phyloP scores from a whole-genome alignment of 2,888 invertebrate species.

The Drosophila mettleri region DNA sequence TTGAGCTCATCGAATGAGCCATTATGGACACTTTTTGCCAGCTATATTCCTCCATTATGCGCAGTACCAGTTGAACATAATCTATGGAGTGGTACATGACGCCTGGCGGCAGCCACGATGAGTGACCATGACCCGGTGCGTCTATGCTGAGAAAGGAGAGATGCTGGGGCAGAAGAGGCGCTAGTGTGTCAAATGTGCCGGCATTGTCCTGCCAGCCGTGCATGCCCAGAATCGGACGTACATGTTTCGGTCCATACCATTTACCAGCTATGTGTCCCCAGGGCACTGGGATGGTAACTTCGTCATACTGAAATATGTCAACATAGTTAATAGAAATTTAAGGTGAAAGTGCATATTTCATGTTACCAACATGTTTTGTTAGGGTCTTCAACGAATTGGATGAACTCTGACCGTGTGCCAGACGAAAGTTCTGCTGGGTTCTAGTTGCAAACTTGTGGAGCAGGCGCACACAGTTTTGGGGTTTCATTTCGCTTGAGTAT shows the following conservation, averaged over 20 bases:
- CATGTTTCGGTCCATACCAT: constrained; percentile 89
- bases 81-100: constrained; percentile 85
- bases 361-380: constrained; percentile 59
- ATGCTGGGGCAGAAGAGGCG: constrained; percentile 87
- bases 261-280: constrained; percentile 90
- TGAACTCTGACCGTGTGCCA: constrained; percentile 28
- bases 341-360: not conserved
- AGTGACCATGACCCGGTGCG: constrained; percentile 90
- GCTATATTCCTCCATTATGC: constrained; percentile 88
- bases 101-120: constrained; percentile 89
- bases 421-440: constrained; percentile 16
- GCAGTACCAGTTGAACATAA: constrained; percentile 85
- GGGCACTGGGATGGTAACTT: constrained; percentile 89
- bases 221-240: constrained; percentile 89
- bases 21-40: constrained; percentile 90
- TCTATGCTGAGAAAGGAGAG: constrained; percentile 88
- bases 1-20: constrained; percentile 89
- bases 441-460: constrained; percentile 29
- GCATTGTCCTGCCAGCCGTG: constrained; percentile 92
- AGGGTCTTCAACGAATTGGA: constrained; percentile 42
- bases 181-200: constrained; percentile 89
- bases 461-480: constrained; percentile 22
- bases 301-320: constrained; percentile 85
- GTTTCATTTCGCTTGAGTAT: constrained; percentile 41
- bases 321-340: not conserved